Percentiles rank a stretch among this genome's conserved stretches.
Evolutionary conservation across 2,113 vertebrate species (phyloP).

Genomic region (Ramphastos sulfuratus): DNA sequence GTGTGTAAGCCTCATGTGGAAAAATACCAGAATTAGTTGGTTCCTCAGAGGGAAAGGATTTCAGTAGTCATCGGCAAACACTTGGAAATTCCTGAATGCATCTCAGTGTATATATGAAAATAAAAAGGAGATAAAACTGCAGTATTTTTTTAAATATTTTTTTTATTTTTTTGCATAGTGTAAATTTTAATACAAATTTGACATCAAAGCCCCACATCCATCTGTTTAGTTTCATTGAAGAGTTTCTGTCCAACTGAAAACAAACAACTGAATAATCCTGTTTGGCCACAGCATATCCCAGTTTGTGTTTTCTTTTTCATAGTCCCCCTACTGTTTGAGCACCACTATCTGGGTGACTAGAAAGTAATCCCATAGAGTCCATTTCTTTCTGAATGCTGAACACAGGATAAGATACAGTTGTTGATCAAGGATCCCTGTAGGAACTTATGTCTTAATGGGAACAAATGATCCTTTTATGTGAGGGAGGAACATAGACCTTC

Average conservation of each 20-base stretch:
- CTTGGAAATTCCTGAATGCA: slow-evolving; percentile 72
- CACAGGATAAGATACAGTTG: slow-evolving; percentile 53
- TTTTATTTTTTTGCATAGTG: slow-evolving; percentile 81
- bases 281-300: slow-evolving; percentile 68
- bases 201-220: slow-evolving; percentile 64
- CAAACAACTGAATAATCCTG: slow-evolving; percentile 43
- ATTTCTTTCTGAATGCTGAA: slow-evolving; percentile 51
- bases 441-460: slow-evolving; percentile 57
- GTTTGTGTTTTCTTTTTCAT: slow-evolving; percentile 46
- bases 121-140: slow-evolving; percentile 76
- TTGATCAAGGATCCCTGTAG: slow-evolving; percentile 40
- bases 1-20: slow-evolving; percentile 55
- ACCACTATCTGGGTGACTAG: not conserved
- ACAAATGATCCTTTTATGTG: slow-evolving; percentile 22
- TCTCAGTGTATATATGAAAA: slow-evolving; percentile 81
- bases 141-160: slow-evolving; percentile 81
- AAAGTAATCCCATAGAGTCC: slow-evolving; percentile 36
- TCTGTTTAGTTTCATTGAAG: slow-evolving; percentile 67
- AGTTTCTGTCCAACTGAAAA: slow-evolving; percentile 64
- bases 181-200: slow-evolving; percentile 78
- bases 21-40: slow-evolving; percentile 59
- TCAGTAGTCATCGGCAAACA: slow-evolving; percentile 73
- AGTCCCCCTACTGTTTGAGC: slow-evolving; percentile 17
- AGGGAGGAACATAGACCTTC: not conserved
- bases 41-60: slow-evolving; percentile 53